phyloP scores from a whole-genome alignment of 2,888 invertebrate species.

The Anaspis maculata region DNA sequence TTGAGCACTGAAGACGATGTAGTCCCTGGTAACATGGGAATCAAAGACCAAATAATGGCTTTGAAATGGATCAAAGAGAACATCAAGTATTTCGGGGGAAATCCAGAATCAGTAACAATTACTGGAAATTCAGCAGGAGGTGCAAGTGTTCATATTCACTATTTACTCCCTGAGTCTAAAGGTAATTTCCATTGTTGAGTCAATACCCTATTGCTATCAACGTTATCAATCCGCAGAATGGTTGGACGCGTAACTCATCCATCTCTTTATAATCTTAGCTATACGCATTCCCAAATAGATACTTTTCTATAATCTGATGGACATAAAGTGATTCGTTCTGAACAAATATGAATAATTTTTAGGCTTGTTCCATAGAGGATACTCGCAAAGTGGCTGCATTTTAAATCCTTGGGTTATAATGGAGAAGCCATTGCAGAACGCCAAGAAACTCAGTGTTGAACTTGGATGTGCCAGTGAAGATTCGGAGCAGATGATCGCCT shows the following conservation, averaged over 20 bases:
- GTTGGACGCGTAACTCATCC: too few species aligned
- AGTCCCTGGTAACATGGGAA: constrained; percentile 62
- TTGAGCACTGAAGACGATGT: constrained; percentile 62
- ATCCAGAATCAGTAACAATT: constrained; percentile 59
- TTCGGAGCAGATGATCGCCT: constrained; percentile 47
- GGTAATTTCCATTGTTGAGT: too few species aligned
- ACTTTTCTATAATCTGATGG: too few species aligned
- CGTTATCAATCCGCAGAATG: too few species aligned
- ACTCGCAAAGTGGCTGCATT: constrained; percentile 63
- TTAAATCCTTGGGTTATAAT: constrained; percentile 51
- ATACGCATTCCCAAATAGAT: too few species aligned
- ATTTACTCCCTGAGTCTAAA: background rate
- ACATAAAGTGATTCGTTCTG: too few species aligned
- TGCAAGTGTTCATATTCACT: constrained; percentile 66
- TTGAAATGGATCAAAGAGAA: constrained; percentile 62
- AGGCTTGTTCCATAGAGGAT: constrained; percentile 53
- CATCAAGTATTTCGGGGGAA: constrained; percentile 62
- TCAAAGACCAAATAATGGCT: constrained; percentile 66
- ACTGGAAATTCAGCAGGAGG: constrained; percentile 67
- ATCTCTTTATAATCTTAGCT: too few species aligned
- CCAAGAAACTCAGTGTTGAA: constrained; percentile 49
- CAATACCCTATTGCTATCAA: too few species aligned
- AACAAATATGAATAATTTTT: too few species aligned
- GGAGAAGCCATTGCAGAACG: constrained; percentile 51
- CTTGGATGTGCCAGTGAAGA: constrained; percentile 56